Conservation (phyloP, 2,113 vertebrate genomes). For the Ahaetulla prasina region DNA sequence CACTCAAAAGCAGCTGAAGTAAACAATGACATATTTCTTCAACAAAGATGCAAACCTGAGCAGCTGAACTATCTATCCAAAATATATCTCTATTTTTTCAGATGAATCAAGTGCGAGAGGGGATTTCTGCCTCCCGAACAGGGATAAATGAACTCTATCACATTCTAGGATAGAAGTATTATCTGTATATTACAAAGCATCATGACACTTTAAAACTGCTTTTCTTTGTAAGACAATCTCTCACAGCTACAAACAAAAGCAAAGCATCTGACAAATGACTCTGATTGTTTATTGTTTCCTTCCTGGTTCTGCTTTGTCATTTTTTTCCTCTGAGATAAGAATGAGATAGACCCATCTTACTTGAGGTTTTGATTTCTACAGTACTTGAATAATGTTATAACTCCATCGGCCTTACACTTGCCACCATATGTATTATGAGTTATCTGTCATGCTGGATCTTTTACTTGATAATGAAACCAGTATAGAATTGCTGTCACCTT, state of each 20-base stretch:
- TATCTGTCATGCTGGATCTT: background rate
- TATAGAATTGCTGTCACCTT: constrained; percentile 11
- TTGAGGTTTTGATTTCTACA: constrained; percentile 5
- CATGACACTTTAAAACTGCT: background rate
- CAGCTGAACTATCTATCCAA: background rate
- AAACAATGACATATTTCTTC: background rate
- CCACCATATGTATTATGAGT: background rate
- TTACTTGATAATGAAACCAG: background rate
- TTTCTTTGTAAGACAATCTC: background rate
- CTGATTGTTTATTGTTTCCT: background rate
- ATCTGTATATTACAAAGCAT: background rate
- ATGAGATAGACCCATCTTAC: constrained; percentile 27
- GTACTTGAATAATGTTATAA: background rate
- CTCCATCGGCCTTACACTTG: background rate
- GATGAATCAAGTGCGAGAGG: background rate
- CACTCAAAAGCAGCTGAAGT: constrained; percentile 20
- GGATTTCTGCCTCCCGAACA: too few relatives aligned
- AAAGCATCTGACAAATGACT: background rate
- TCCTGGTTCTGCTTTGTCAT: background rate
- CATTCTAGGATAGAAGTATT: background rate
- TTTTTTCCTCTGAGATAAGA: constrained; percentile 10
- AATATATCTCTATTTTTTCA: background rate
- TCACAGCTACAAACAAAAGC: constrained; percentile 4
- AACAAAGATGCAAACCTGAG: background rate
- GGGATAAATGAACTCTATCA: background rate